Evolutionary conservation across 1,140 invertebrate species (phyloP).

Genomic region (Cyclina sinensis): DNA sequence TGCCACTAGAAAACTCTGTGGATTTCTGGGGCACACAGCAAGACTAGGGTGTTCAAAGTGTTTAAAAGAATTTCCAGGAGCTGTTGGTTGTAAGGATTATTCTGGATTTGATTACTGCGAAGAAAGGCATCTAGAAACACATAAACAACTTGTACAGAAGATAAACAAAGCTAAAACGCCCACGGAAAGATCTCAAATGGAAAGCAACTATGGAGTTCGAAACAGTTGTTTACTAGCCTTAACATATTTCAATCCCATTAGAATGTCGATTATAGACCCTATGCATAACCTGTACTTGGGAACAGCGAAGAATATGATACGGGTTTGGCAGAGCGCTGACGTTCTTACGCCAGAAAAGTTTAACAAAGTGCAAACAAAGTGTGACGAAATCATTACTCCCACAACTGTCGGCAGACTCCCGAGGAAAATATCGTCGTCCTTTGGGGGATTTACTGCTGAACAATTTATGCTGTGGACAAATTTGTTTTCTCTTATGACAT

Average conservation of each 20-base stretch:
- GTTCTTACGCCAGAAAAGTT: neutral
- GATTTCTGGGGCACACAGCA: too few relatives aligned
- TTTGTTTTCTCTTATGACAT: neutral
- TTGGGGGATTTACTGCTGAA: neutral
- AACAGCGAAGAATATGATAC: neutral
- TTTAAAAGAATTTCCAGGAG: too few relatives aligned
- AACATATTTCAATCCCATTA: neutral
- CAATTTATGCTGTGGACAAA: neutral
- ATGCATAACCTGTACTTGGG: slow-evolving; percentile 1
- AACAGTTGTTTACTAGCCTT: neutral
- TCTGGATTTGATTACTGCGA: neutral
- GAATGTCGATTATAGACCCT: neutral
- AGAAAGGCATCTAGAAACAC: neutral
- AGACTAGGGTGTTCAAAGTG: too few relatives aligned
- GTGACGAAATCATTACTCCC: neutral
- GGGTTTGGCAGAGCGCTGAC: neutral
- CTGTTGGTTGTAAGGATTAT: neutral
- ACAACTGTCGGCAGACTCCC: neutral
- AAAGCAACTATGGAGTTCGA: neutral
- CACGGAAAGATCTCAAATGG: neutral
- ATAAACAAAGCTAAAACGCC: neutral
- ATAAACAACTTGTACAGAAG: neutral
- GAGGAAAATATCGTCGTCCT: neutral
- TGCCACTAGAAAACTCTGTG: too few relatives aligned
- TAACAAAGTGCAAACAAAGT: neutral